Base-by-base conservation (phyloP, 2,113 vertebrate species). In the Cacatua alba region DNA sequence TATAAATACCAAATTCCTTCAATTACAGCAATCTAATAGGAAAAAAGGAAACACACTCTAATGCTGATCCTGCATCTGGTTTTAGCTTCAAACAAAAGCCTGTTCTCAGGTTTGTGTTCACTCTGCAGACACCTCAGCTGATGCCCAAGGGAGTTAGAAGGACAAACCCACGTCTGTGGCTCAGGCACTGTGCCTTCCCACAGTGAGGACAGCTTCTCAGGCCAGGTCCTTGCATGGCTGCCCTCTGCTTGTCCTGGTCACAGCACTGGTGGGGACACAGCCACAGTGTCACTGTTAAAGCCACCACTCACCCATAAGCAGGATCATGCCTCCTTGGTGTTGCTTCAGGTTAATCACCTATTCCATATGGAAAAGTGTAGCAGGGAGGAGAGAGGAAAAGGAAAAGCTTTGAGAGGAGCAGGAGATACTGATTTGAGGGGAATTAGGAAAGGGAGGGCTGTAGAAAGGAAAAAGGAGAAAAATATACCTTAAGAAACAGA, bases 71-170 rank as follows among this genome's bases (percentile, higher is more conserved):
- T 76, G 43, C 43, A 23, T 24, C 82, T 83, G 71, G 23, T n/a
- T 81, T 82, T 46, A 72, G 52, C 17, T 12, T 52, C 35, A 44
- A 84, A 44, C 25, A 90, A 74, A 67, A 78, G 55, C 55, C 39
- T 16, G 3, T 52, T 59, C 57, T 46, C 25, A 39, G 52, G 49
- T 59, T 82, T 43, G 53, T 65, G 60, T 11, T 62, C 1, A 2
- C 48, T 60, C 57, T 76, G 28, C 63, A 76, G 86, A 37, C 17
- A 17, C 28, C 14, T 65, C 37, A 16, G 71, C 39, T 41, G 41
- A 29, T 0, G 6, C 35, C 53, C 0, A 0, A 25, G 29, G 3
- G 31, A 44, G 13, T 2, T 15, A 17, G 48, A 65, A 71, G 53
- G 12, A 14, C 69, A 77, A 51, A 46, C 3, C 7, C 28, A 6